Percentiles rank a stretch among this genome's conserved stretches.
phyloP scores from a whole-genome alignment of 2,797 vertebrate genomes.

The Melopsittacus undulatus region DNA sequence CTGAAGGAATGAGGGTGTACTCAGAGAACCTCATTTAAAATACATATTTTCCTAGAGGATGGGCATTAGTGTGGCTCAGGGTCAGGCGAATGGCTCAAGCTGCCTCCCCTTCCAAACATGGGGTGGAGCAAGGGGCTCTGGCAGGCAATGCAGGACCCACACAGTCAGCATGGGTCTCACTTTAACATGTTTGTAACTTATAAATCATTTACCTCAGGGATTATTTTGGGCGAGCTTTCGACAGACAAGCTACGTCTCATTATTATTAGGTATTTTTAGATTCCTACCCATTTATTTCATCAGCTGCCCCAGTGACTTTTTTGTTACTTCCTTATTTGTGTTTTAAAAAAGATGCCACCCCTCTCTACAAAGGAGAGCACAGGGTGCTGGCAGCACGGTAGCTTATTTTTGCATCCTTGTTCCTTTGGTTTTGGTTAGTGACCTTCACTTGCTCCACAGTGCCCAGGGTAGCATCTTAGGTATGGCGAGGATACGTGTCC shows the following conservation, averaged over 20 bases:
- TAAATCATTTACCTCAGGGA: not conserved
- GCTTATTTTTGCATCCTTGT: not conserved
- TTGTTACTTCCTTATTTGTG: not conserved
- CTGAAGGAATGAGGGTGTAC: conserved; percentile 22
- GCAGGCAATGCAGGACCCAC: not conserved
- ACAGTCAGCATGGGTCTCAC: rapidly evolving
- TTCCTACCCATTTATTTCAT: not conserved
- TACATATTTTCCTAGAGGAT: not conserved
- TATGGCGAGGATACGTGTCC: not conserved
- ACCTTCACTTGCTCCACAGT: not conserved
- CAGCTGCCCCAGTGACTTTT: not conserved
- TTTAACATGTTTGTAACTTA: not conserved
- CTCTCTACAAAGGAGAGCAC: not conserved
- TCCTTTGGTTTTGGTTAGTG: not conserved
- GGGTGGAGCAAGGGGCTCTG: not conserved
- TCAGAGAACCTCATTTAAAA: not conserved
- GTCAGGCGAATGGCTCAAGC: not conserved
- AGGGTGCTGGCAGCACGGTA: not conserved
- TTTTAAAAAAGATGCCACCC: not conserved
- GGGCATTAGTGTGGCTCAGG: not conserved
- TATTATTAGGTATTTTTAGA: not conserved
- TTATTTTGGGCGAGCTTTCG: not conserved
- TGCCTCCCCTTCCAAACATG: not conserved
- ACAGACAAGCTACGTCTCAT: rapidly evolving
- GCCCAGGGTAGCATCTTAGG: not conserved